phyloP scores from a whole-genome alignment of 2,888 invertebrate genomes.

The Monochamus alternatus region DNA sequence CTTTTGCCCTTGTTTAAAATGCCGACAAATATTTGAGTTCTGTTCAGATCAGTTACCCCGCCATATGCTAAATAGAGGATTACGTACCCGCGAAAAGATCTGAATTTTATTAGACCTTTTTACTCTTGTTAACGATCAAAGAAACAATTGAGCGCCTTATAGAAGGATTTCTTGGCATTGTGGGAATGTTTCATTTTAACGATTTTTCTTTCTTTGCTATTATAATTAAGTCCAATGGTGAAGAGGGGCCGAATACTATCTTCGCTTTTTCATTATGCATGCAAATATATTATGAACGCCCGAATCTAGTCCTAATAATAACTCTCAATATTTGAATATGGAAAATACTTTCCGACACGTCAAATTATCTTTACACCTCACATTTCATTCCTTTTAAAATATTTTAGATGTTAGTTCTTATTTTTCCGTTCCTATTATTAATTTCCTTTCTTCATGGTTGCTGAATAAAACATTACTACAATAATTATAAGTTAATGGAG shows the following conservation, averaged over 20 bases:
- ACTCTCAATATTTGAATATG: conserved; percentile 52
- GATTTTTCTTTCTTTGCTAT: conserved; percentile 47
- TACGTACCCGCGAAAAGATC: conserved; percentile 56
- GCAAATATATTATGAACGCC: conserved; percentile 51
- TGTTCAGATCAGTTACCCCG: conserved; percentile 63
- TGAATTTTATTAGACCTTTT: conserved; percentile 55
- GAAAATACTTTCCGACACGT: conserved; percentile 45
- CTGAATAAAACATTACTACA: background rate
- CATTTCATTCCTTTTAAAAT: background rate
- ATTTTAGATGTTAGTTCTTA: too few relatives aligned
- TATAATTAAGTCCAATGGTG: conserved; percentile 29
- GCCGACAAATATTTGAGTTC: conserved; percentile 66
- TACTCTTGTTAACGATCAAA: conserved; percentile 52
- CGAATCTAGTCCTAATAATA: conserved; percentile 45
- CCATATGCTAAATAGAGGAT: conserved; percentile 64
- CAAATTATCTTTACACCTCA: conserved; percentile 29
- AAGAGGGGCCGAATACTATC: conserved; percentile 41
- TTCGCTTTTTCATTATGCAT: conserved; percentile 48
- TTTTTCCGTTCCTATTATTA: too few relatives aligned
- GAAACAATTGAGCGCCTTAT: conserved; percentile 52
- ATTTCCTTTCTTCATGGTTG: too few relatives aligned
- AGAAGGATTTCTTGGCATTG: conserved; percentile 43
- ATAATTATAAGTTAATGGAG: background rate
- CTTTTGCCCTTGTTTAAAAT: conserved; percentile 62
- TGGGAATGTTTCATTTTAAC: conserved; percentile 47